Evolutionary conservation across 1,140 invertebrate species (phyloP), one percentile per base, ranked within the genome.

Genomic region (Mycetomoellerius zeteki): DNA sequence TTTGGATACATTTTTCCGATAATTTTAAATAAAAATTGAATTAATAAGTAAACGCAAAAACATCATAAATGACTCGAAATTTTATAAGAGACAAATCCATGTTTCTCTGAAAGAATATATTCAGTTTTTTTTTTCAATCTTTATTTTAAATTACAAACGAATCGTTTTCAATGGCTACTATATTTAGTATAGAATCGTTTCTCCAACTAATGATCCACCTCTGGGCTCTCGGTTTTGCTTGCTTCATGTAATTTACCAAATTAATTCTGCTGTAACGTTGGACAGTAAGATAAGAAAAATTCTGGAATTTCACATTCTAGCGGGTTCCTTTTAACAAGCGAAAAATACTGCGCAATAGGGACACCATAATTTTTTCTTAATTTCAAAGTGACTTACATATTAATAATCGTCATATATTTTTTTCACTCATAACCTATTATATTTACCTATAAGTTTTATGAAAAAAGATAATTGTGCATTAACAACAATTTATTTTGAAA

Each of bases 241-340:
- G 69, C 47, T 14, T 72, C 16, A 3, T 37, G 47, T 72, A 52
- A 72, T 30, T 72, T 72, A 24, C 69, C 24, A 72, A 72, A 72
- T 72, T 72, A 69, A 69, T 69, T 21, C n/a, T n/a, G 6, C 69
- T 50, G 43, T 27, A 27, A 3, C 67, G 16, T 19, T 72, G 21
- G 7, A 52, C 43, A 27, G 21, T 1, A 19, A 47, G 43, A 50
- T 50, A 72, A 50, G 67, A 72, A 19, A 47, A 65, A 1, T 33
- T 50, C 69, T 8, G 69, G 24, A 72, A 72, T 72, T 52, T 72
- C 8, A 72, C 47, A n/a, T 72, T 52, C 50, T 30, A 30, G 16
- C 8, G 4, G 3, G 1, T 27, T 52, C 47, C 52, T 52, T 71
- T 72, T 72, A 72, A 72, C 69, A 52, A 72, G 24, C 24, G 37